A percentile compares a stretch with the other conserved stretches of the same genome.
Conservation (phyloP, 2,113 vertebrate species). For the Excalfactoria chinensis region DNA sequence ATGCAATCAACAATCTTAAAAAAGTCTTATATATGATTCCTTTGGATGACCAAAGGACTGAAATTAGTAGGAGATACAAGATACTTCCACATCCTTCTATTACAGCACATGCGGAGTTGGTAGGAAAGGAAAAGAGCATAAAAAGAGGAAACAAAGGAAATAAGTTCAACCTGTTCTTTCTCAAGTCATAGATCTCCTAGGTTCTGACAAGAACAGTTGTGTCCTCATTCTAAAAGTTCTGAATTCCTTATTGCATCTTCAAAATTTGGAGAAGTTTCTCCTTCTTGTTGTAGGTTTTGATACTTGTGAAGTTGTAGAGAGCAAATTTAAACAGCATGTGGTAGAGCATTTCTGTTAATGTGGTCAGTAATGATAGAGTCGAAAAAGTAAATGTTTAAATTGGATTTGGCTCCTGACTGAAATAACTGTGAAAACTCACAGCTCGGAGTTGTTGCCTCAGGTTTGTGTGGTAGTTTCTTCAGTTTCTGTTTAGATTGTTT, state of each 20-base stretch:
- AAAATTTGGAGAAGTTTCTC: background rate
- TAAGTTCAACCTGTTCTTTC: background rate
- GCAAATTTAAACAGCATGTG: background rate
- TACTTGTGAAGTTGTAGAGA: background rate
- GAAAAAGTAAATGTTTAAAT: background rate
- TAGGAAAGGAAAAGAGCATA: background rate
- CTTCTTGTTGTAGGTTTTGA: background rate
- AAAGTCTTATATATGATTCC: background rate
- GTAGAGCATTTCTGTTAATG: background rate
- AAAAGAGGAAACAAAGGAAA: background rate
- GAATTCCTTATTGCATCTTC: background rate
- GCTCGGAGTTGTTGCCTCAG: background rate
- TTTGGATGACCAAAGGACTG: background rate
- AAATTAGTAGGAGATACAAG: background rate
- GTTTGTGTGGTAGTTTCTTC: background rate
- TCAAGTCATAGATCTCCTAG: conserved; percentile 51
- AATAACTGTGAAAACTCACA: conserved; percentile 12
- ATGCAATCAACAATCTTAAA: background rate
- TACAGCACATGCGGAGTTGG: conserved; percentile 1
- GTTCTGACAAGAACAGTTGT: background rate
- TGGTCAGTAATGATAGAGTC: background rate
- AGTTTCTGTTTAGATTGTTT: background rate
- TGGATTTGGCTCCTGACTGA: conserved; percentile 17
- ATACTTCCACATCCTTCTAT: background rate
- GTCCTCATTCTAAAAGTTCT: background rate